Base-by-base conservation (phyloP, 2,888 invertebrate species). In the Ypsolopha sequella region DNA sequence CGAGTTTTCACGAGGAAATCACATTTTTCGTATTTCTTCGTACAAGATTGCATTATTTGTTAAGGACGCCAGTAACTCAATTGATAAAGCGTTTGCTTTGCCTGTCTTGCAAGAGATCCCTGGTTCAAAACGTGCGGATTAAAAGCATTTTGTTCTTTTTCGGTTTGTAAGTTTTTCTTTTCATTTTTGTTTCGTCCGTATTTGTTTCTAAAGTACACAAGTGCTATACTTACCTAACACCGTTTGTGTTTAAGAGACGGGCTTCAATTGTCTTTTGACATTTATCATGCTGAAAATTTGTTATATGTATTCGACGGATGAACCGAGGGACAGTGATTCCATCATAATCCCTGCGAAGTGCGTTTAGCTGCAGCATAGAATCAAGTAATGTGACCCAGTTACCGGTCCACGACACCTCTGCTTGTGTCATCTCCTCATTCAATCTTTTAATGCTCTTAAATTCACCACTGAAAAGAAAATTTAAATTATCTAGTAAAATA, bases 341-440 rank as follows among this genome's bases (percentile, higher is more conserved):
- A 50, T 91, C 87, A 1, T 89, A 80, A 10, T 89, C 79, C 46
- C 88, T 78, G 35, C 88, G 88, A 10, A 94, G 64, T n/a, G 91
- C 85, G 49, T 89, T 87, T 53, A 94, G 88, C 76, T 96, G 96
- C 10, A 96, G 73, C 87, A 96, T 89, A 0, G 92, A 92, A 70
- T 96, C 96, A 61, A 96, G 84, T 60, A 94, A 92, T 2, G 93
- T 89, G 0, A 92, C 90, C 95, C 95, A 96, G 68, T 94, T 93
- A 51, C 89, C 88, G 14, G 87, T 84, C 94, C 94, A 95, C 38
- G 70, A 63, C 6, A 89, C 57, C 48, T 69, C 55, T 24, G 81
- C 88, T 43, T 65, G 60, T 0, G 66, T 70, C 7, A 75, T 52
- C 1, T 66, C 58, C 7, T 58, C 51, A 45, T 73, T 65, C 0